Conservation (phyloP, 2,797 vertebrate genomes). For the Morelia viridis region DNA sequence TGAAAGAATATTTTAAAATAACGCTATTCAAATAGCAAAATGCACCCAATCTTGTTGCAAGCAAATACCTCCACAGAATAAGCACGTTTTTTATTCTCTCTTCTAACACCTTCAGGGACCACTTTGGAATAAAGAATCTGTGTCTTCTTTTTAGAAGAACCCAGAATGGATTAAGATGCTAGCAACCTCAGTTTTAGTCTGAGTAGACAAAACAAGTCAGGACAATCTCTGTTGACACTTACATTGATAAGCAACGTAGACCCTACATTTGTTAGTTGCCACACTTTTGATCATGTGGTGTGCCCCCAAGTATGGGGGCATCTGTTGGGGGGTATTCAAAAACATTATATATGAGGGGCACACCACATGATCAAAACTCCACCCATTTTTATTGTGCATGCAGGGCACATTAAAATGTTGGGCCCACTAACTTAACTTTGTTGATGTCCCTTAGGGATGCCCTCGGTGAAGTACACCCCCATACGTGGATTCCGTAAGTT, state of each 20-base stretch:
- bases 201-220: neutral
- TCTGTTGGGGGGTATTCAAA: too few species aligned
- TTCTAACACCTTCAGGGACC: neutral
- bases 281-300: too few species aligned
- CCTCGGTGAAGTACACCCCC: neutral
- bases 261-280: neutral
- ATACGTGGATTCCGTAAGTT: neutral
- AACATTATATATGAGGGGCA: too few species aligned
- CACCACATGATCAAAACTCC: too few species aligned
- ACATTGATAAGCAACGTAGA: neutral
- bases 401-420: too few species aligned
- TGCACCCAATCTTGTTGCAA: neutral
- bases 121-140: neutral
- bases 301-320: too few species aligned
- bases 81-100: neutral
- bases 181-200: neutral
- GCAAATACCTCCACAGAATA: too few species aligned
- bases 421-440: too few species aligned
- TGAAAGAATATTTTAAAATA: conserved; percentile 50
- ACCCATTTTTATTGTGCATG: too few species aligned
- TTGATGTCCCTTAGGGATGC: too few species aligned
- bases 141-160: neutral
- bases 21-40: neutral
- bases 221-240: neutral
- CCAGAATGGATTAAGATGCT: neutral